Percentiles rank a stretch among this genome's conserved stretches.
Evolutionary conservation across 92 coral and sea anemone species (phyloP).

Genomic region (Hydrozoanthus gracilis): DNA sequence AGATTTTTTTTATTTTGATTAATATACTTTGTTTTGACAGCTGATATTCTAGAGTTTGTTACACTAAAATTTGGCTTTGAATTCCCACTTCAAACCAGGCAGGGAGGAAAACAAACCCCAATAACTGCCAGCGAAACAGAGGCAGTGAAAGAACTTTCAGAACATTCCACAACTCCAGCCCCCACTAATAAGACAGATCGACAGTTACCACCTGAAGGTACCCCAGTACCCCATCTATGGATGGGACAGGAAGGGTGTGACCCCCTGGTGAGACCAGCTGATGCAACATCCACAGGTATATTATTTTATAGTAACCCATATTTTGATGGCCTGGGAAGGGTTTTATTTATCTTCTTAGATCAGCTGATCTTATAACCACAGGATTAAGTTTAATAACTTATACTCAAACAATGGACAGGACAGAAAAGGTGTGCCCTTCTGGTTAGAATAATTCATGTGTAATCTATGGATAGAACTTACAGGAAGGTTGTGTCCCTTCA

Average conservation of each 20-base stretch:
- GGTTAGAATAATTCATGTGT: slow-evolving; percentile 81
- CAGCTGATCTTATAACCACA: neutral
- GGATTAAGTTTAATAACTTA: slow-evolving; percentile 45
- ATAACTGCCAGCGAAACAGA: too few relatives aligned
- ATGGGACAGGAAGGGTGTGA: slow-evolving; percentile 61
- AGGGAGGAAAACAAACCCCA: too few relatives aligned
- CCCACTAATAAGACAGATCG: neutral
- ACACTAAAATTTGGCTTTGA: too few relatives aligned
- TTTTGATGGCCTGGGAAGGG: neutral
- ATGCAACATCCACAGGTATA: slow-evolving; percentile 88
- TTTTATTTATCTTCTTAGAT: too few relatives aligned
- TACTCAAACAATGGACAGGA: slow-evolving; percentile 75
- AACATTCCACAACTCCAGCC: neutral
- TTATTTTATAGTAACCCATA: neutral
- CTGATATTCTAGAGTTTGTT: too few relatives aligned
- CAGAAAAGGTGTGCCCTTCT: slow-evolving; percentile 67
- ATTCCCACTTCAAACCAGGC: too few relatives aligned
- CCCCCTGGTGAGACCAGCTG: slow-evolving; percentile 87
- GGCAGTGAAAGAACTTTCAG: too few relatives aligned
- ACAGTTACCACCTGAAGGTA: slow-evolving; percentile 23
- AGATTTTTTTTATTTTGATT: too few relatives aligned
- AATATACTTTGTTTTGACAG: too few relatives aligned
- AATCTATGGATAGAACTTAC: slow-evolving; percentile 65
- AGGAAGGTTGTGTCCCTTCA: neutral
- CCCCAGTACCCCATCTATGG: slow-evolving; percentile 89